These are phyloP conservation scores for Yoshiicerus persimilis DNA, from an alignment of 1,140 invertebrate genomes.

Conservation along the genomic window DNA sequence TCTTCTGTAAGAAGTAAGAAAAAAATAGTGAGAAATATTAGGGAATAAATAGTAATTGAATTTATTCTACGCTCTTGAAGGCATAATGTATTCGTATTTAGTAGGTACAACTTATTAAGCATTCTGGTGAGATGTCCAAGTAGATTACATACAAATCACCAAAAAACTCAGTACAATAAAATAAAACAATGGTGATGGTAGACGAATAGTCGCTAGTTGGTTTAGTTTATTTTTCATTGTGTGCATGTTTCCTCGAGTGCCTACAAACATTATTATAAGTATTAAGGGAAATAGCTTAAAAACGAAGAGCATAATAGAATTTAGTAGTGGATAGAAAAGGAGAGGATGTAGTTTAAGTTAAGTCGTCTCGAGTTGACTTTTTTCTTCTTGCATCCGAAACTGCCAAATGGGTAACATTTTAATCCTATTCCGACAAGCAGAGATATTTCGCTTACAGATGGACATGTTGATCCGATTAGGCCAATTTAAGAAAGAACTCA, in stretches of 20 bases:
- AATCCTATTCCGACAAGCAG: slow-evolving; percentile 41
- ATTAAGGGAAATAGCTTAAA: background rate
- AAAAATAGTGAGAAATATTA: too few relatives aligned
- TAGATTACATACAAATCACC: background rate
- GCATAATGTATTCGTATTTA: background rate
- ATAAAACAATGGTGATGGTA: background rate
- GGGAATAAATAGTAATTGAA: background rate
- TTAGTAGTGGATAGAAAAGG: background rate
- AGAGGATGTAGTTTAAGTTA: background rate
- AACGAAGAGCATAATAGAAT: background rate
- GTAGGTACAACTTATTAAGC: background rate
- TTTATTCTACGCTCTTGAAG: background rate
- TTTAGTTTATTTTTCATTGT: background rate
- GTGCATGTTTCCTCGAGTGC: background rate
- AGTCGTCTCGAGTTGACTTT: slow-evolving; percentile 34
- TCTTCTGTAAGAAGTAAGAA: too few relatives aligned
- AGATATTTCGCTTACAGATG: slow-evolving; percentile 42
- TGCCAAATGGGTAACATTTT: slow-evolving; percentile 42
- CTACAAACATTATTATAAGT: background rate
- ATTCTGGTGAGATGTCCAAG: background rate
- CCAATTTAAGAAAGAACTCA: slow-evolving; percentile 47
- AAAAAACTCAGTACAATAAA: background rate
- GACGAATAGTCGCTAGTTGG: background rate
- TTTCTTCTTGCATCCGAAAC: slow-evolving; percentile 21
- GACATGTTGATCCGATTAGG: slow-evolving; percentile 46